A percentile compares a stretch with the other conserved stretches of the same genome.
Conservation (phyloP, 2,888 invertebrate genomes). For the Scaptomyza parva region DNA sequence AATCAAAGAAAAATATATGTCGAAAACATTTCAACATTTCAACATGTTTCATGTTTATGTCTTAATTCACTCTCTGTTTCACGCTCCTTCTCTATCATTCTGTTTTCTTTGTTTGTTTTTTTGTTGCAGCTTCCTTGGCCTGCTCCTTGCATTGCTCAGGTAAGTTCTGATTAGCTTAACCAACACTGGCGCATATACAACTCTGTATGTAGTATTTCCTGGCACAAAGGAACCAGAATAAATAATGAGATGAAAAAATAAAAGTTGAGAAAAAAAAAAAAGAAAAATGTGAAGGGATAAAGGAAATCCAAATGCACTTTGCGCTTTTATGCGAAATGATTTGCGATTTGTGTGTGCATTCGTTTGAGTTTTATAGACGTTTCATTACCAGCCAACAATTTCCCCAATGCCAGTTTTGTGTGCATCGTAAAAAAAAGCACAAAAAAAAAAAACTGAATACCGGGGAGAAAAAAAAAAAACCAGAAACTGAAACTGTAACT, state of each 20-base stretch:
- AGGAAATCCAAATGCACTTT: constrained; percentile 49
- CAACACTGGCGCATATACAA: constrained; percentile 36
- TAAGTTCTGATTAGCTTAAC: constrained; percentile 58
- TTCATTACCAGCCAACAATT: constrained; percentile 71
- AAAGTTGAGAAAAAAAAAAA: constrained; percentile 5
- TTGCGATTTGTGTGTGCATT: constrained; percentile 79
- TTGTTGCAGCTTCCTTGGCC: constrained; percentile 55
- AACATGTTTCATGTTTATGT: background rate
- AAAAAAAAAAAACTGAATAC: no score
- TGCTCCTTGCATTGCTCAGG: constrained; percentile 56
- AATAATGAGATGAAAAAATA: constrained; percentile 5
- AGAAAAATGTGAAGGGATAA: constrained; percentile 13
- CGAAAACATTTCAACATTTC: no score
- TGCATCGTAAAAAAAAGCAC: constrained; percentile 52
- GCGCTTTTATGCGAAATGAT: constrained; percentile 78
- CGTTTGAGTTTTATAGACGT: constrained; percentile 78
- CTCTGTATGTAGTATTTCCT: constrained; percentile 13
- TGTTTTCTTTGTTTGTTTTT: constrained; percentile 8
- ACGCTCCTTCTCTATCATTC: background rate
- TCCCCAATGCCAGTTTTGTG: constrained; percentile 47
- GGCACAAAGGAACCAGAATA: constrained; percentile 12
- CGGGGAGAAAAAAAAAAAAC: constrained; percentile 23
- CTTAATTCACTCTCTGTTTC: background rate
- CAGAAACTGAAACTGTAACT: constrained; percentile 11
- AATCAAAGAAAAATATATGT: background rate